Conservation (phyloP, 2,113 vertebrate species). For the Gavia stellata region DNA sequence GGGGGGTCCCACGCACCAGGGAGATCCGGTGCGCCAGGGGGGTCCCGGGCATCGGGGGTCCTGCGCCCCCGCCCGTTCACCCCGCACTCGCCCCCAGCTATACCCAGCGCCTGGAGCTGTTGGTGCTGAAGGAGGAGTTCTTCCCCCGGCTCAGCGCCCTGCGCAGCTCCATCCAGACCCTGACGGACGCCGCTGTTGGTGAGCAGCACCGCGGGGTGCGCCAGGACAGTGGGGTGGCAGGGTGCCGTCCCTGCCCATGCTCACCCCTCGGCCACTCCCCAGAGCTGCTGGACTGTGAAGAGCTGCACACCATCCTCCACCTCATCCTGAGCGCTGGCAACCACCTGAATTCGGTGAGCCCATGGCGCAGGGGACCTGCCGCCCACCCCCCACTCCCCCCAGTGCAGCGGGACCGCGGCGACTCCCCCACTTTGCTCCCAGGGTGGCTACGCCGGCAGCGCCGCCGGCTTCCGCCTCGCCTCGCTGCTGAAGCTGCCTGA, state of each 20-base stretch:
- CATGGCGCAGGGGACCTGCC: not conserved
- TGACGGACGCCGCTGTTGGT: constrained; percentile 74
- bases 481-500: constrained; percentile 82
- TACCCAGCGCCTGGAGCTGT: constrained; percentile 65
- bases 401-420: accelerated
- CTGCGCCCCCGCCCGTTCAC: not conserved
- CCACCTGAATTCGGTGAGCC: constrained; percentile 81
- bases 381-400: not conserved
- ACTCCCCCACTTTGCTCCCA: not conserved
- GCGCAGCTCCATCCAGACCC: constrained; percentile 58
- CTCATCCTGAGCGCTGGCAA: constrained; percentile 81
- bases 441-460: constrained; percentile 83
- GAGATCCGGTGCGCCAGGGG: not conserved
- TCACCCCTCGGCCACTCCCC: not conserved
- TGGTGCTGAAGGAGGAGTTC: constrained; percentile 82
- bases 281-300: constrained; percentile 77
- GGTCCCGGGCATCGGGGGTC: too few species aligned
- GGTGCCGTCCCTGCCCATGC: accelerated
- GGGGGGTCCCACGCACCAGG: not conserved
- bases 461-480: constrained; percentile 79
- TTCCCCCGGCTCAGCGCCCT: constrained; percentile 69
- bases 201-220: not conserved
- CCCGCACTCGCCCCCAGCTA: constrained; percentile 58
- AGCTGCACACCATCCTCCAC: constrained; percentile 77
- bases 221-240: accelerated